These are phyloP conservation scores for Bicyclus anynana DNA, from an alignment of 1,140 invertebrate genomes.

Conservation along the genomic window DNA sequence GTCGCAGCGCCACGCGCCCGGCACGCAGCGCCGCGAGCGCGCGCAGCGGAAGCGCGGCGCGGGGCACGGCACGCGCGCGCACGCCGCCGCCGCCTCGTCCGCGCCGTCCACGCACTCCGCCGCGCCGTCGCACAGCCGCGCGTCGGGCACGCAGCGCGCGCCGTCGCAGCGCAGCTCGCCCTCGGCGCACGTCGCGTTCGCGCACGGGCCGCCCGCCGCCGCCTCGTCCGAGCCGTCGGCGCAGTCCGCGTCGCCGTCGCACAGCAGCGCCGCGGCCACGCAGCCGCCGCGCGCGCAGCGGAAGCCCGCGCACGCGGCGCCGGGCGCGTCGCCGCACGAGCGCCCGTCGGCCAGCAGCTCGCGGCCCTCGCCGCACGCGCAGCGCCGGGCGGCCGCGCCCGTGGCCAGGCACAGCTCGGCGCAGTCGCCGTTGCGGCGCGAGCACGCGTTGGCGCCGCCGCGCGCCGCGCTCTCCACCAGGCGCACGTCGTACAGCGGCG, in stretches of 20 bases:
- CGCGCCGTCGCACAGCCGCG: not conserved
- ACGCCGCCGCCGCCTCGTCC: conserved; percentile 44
- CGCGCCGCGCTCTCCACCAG: conserved; percentile 75
- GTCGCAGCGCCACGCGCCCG: conserved; percentile 89
- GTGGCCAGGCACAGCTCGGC: conserved; percentile 34
- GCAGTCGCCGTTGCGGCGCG: conserved; percentile 81
- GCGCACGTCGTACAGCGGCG: conserved; percentile 81
- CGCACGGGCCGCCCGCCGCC: conserved; percentile 78
- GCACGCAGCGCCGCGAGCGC: conserved; percentile 81
- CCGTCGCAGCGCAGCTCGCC: conserved; percentile 81
- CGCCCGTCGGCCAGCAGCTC: conserved; percentile 8
- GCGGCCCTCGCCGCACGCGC: conserved; percentile 23
- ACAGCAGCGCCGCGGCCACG: conserved; percentile 78
- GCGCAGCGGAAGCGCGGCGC: conserved; percentile 49
- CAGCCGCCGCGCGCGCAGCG: conserved; percentile 56
- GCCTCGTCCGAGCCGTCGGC: conserved; percentile 90
- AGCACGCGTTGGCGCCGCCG: conserved; percentile 82
- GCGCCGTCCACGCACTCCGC: conserved; percentile 56
- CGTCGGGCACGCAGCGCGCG: conserved; percentile 86
- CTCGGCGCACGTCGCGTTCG: conserved; percentile 81
- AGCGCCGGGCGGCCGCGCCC: conserved; percentile 19
- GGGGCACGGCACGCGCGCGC: conserved; percentile 37
- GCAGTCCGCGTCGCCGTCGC: conserved; percentile 91
- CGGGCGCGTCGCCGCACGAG: conserved; percentile 20
- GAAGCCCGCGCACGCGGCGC: conserved; percentile 35